Evolutionary conservation across 2,888 invertebrate species (phyloP).

Genomic region (Aphidoletes aphidimyza): DNA sequence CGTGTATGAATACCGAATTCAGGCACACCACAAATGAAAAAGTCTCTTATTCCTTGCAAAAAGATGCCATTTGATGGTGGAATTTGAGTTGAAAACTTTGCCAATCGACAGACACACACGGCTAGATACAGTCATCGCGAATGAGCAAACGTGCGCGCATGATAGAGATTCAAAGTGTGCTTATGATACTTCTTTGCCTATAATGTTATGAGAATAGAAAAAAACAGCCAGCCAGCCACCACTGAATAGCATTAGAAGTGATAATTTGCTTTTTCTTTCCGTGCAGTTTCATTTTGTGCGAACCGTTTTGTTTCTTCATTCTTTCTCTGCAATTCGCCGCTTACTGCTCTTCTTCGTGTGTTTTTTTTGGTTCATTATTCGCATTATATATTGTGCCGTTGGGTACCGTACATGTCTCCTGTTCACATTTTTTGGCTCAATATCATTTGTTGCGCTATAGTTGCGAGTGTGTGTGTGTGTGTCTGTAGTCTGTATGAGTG

Average conservation of each 20-base stretch:
- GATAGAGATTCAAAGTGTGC: neutral
- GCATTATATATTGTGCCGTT: neutral
- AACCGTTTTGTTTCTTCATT: slow-evolving; percentile 49
- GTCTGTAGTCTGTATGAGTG: no score
- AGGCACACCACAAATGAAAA: slow-evolving; percentile 10
- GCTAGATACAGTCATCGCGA: no score
- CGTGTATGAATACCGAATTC: slow-evolving; percentile 50
- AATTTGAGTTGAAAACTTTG: neutral
- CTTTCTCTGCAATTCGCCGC: neutral
- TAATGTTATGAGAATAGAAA: slow-evolving; percentile 5
- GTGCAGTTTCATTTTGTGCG: slow-evolving; percentile 40
- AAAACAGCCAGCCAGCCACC: neutral
- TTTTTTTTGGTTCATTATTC: neutral
- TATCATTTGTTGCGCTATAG: neutral
- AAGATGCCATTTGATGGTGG: slow-evolving; percentile 14
- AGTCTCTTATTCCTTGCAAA: neutral
- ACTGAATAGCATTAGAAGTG: slow-evolving; percentile 42
- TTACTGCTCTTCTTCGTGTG: neutral
- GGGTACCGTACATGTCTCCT: neutral
- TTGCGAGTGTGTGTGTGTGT: neutral
- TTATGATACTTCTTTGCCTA: neutral
- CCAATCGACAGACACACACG: neutral
- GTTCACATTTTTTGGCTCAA: neutral
- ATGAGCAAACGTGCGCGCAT: no score
- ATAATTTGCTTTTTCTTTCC: slow-evolving; percentile 29